phyloP scores from a whole-genome alignment of 2,797 vertebrate genomes.

The Etheostoma nigrum region DNA sequence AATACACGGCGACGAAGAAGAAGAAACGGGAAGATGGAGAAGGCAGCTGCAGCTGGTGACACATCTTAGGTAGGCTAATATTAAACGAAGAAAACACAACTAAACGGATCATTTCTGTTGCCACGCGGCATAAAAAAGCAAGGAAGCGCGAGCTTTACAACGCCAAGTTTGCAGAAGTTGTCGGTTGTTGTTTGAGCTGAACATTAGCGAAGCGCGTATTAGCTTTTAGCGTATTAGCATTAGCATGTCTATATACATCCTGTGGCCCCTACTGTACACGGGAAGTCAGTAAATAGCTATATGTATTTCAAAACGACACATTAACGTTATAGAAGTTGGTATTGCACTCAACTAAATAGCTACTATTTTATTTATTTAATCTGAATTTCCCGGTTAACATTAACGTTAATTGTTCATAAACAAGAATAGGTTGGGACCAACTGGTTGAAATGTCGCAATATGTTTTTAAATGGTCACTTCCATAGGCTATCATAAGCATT shows the following conservation, averaged over 20 bases:
- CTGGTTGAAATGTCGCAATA: accelerated
- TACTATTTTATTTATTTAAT: background rate
- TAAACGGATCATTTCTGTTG: accelerated
- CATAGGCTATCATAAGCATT: too few species aligned
- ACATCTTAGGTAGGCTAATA: slow-evolving; percentile 38
- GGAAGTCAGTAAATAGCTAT: background rate
- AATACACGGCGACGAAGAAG: slow-evolving; percentile 2
- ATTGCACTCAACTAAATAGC: too few species aligned
- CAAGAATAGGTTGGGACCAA: accelerated
- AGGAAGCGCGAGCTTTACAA: background rate
- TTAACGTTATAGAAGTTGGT: background rate
- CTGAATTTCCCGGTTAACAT: slow-evolving; percentile 13
- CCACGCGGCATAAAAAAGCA: background rate
- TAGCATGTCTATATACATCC: too few species aligned
- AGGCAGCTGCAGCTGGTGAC: slow-evolving; percentile 30
- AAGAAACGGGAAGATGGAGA: slow-evolving; percentile 37
- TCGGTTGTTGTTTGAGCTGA: background rate
- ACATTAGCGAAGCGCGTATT: background rate
- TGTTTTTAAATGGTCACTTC: background rate
- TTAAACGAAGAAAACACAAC: background rate
- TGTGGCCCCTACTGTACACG: background rate
- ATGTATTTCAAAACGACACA: background rate
- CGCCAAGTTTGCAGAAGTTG: background rate
- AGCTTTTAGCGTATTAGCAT: background rate
- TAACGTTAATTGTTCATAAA: accelerated